Evolutionary conservation across 1,140 invertebrate species (phyloP).

Genomic region (Cyphomyrmex costatus): DNA sequence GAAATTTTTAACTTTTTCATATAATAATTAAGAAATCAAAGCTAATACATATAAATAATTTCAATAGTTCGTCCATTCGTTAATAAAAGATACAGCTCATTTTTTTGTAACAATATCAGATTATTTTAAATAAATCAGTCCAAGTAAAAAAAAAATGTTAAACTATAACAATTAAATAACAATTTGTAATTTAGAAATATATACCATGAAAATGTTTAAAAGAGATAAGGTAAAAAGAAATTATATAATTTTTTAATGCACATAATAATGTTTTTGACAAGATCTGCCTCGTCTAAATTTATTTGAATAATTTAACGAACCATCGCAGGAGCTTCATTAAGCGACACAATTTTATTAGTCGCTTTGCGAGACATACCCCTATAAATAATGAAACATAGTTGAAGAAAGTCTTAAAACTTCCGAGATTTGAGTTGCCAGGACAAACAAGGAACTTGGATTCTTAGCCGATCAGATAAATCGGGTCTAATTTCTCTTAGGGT

Average conservation of each 20-base stretch:
- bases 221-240: not conserved
- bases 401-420: constrained; percentile 35
- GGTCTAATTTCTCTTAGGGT: constrained; percentile 65
- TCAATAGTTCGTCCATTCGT: not conserved
- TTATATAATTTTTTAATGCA: not conserved
- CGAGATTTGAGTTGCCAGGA: constrained; percentile 34
- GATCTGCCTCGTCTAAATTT: not conserved
- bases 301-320: not conserved
- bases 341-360: not conserved
- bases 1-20: not conserved
- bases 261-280: not conserved
- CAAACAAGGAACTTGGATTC: constrained; percentile 19
- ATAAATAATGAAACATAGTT: not conserved
- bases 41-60: not conserved
- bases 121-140: not conserved
- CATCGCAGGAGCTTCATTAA: not conserved
- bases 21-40: not conserved
- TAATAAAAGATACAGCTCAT: not conserved
- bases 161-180: not conserved
- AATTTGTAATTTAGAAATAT: not conserved
- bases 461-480: constrained; percentile 64
- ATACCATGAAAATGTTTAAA: not conserved
- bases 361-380: not conserved
- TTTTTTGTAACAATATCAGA: not conserved
- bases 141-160: not conserved